Percentiles rank a stretch among this genome's conserved stretches.
phyloP scores from a whole-genome alignment of 2,113 vertebrate species.

The Piaya cayana region DNA sequence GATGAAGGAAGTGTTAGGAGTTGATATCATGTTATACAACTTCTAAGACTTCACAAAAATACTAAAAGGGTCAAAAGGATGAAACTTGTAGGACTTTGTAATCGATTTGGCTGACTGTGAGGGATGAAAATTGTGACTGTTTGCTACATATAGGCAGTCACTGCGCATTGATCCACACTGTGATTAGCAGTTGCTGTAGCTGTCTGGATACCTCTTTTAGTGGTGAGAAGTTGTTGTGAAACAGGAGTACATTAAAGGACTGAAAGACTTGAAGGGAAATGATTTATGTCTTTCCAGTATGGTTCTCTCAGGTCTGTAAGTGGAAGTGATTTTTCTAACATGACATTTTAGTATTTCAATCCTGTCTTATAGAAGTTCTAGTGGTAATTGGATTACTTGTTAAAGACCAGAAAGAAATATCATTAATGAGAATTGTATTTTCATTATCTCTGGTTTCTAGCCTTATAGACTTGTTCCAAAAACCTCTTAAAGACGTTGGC shows the following conservation, averaged over 20 bases:
- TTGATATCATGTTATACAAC: not conserved
- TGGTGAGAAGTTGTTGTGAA: not conserved
- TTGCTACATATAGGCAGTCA: not conserved
- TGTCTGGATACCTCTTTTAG: not conserved
- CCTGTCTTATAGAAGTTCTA: not conserved
- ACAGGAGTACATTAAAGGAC: not conserved
- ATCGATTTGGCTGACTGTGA: not conserved
- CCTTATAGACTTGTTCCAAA: not conserved
- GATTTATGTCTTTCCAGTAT: not conserved
- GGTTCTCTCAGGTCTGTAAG: not conserved
- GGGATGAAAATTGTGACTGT: not conserved
- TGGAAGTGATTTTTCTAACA: not conserved
- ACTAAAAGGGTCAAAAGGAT: not conserved
- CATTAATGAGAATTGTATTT: not conserved
- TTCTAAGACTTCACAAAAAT: not conserved
- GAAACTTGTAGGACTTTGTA: not conserved
- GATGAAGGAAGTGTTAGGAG: not conserved
- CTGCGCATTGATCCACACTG: not conserved
- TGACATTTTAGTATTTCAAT: not conserved
- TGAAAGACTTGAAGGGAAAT: not conserved
- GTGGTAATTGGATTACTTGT: not conserved
- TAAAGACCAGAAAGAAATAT: not conserved
- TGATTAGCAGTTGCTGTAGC: not conserved
- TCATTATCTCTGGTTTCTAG: not conserved
- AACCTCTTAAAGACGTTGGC: not conserved